Conservation (phyloP, 1,140 invertebrate genomes). For the Diorhabda sublineata region DNA sequence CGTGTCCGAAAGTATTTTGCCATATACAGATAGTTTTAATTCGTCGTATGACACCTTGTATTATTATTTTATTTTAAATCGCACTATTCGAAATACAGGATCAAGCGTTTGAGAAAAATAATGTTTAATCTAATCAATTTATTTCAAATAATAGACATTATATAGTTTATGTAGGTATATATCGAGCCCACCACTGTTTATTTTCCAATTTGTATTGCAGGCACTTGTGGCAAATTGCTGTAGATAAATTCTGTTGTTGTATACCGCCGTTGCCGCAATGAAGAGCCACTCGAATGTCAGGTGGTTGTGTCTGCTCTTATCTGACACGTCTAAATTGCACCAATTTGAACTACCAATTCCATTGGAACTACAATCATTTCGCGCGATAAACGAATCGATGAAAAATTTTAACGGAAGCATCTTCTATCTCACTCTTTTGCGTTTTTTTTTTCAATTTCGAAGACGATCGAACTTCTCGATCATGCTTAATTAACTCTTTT, state of each 20-base stretch:
- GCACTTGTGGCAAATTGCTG: conserved; percentile 45
- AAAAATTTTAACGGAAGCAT: conserved; percentile 12
- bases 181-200: conserved; percentile 23
- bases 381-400: conserved; percentile 9
- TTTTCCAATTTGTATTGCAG: conserved; percentile 43
- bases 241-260: conserved; percentile 38
- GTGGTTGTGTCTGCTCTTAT: conserved; percentile 45
- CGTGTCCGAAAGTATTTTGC: too few species aligned
- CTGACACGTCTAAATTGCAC: conserved; percentile 41
- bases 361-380: conserved; percentile 16
- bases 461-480: conserved; percentile 15
- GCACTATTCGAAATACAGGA: too few species aligned
- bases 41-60: too few species aligned
- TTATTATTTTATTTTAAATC: too few species aligned
- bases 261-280: conserved; percentile 32
- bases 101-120: too few species aligned
- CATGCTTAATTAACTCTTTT: conserved; percentile 17
- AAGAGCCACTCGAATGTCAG: conserved; percentile 44
- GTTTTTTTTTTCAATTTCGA: conserved; percentile 3
- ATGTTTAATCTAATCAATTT: too few species aligned
- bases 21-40: too few species aligned
- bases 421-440: neutral
- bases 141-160: too few species aligned
- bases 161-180: too few species aligned
- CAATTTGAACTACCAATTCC: conserved; percentile 40